Conservation (phyloP, 1,140 invertebrate species). For the Trypoxylus dichotomus region DNA sequence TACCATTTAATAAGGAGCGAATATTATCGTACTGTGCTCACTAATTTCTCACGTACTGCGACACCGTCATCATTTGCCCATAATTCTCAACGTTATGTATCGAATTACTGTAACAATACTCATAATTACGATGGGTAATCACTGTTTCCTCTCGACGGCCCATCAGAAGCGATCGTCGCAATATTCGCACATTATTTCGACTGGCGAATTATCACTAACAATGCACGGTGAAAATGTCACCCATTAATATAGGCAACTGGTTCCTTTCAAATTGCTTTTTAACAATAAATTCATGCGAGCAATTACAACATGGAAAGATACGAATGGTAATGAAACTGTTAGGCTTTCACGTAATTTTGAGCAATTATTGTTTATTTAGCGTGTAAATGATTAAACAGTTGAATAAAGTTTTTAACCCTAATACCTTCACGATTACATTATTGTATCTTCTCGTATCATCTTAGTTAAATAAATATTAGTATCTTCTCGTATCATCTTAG, state of each 20-base stretch:
- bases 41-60: slow-evolving; percentile 10
- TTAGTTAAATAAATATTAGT: too few relatives aligned
- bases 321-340: not conserved
- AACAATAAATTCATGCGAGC: not conserved
- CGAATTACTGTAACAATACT: slow-evolving; percentile 27
- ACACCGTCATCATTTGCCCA: not conserved
- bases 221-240: not conserved
- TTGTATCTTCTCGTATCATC: too few relatives aligned
- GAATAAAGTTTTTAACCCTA: not conserved
- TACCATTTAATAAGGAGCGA: not conserved
- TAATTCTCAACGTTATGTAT: slow-evolving; percentile 20
- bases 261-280: slow-evolving; percentile 1
- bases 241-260: not conserved
- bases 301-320: too few relatives aligned
- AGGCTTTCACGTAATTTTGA: not conserved
- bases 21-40: not conserved
- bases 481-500: too few relatives aligned
- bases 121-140: slow-evolving; percentile 17
- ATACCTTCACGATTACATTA: not conserved
- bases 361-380: too few relatives aligned
- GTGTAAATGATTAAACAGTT: not conserved
- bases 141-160: slow-evolving; percentile 10
- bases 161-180: not conserved
- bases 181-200: not conserved
- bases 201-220: not conserved